Base-by-base conservation (phyloP, 2,113 vertebrate genomes). In the Elgaria multicarinata region DNA sequence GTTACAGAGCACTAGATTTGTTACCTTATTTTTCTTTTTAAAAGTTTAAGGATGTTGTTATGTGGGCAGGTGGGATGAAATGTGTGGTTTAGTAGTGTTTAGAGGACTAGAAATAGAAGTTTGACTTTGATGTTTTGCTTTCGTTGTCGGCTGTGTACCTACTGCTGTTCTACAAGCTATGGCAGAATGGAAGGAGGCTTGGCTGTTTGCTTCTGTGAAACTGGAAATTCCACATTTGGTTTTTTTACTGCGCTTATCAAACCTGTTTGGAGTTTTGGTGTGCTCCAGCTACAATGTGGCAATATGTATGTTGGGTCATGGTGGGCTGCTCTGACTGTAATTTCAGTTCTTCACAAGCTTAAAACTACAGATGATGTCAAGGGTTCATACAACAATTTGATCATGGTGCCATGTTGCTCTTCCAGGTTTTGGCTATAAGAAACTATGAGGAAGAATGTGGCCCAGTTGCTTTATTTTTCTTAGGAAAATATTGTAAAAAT, bases 141-240 rank as follows among this genome's bases (percentile, higher is more conserved):
- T 36, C 14, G 72, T 91, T 92, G 93, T 91, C 72, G 55, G 62
- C 31, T 33, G 22, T 14, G 1, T 67, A 18, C 71, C 18, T n/a
- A 13, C 64, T 44, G 1, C 42, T 89, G n/a, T 14, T 74, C 31
- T 85, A 31, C 18, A 28, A 39, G 39, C 58, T 67, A 50, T 67
- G 62, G 33, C 75, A 78, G 24, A n/a, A 76, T 67, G 12, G 14
- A 33, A 28, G 31, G 50, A 3, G 22, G 50, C 16, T 39, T 69
- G 26, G 46, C 16, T 16, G 42, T 2, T 81, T 90, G 71, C 79
- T 2, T 71, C 0, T 89, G 5, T 76, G 71, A 83, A 53, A 80
- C 80, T 90, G 58, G 50, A 88, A 72, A 36, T 77, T 0, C 8
- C 2, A 82, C 58, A 12, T 87, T 8, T 10, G 0, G 0, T 33